Base-by-base conservation (phyloP, 2,113 vertebrate species). In the Cathartes aura region DNA sequence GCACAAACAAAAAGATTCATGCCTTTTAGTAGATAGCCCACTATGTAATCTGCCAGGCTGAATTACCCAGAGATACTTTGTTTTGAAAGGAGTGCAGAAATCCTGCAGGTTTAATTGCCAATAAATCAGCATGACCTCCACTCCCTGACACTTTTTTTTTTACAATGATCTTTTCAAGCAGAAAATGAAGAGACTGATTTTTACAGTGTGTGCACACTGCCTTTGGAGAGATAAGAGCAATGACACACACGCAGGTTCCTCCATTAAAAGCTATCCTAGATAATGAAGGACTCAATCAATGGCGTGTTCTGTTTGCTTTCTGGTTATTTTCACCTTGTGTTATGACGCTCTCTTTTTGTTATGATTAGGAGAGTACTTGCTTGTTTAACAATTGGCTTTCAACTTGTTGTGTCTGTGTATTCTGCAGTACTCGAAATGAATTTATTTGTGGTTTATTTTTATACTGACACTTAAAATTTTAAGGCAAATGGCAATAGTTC, bases 101-200 rank as follows among this genome's bases (percentile, higher is more conserved):
- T 98, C 99, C 98, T 98, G 99, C 99, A 98, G 99, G 96, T 99
- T 99, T 99, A 99, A 99, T 99, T 99, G 99, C 98, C 98, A 98
- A 99, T 99, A 99, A 99, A 99, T 99, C 99, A 99, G 99, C 98
- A 98, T 98, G 98, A 98, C 98, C 98, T 99, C 99, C 98, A 98
- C 98, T 98, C 97, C 97, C 98, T 98, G 97, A 97, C 98, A 98
- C 72, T 96, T 96, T 98, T 96, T 96, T 95, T 95, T 97, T 96
- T 94, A 99, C 99, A 98, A 96, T 98, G 98, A 99, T 99, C 99
- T 99, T 99, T 99, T 99, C 99, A 99, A 98, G 98, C 98, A 98
- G 99, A 99, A 99, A 99, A 99, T 99, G 98, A 99, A 99, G 99
- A 99, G 98, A 98, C 98, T 98, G 98, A 98, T 99, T 99, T 96